A percentile compares a stretch with the other conserved stretches of the same genome.
These are phyloP conservation scores for Agrochola lota DNA, from an alignment of 2,888 invertebrate genomes.

Conservation along the genomic window DNA sequence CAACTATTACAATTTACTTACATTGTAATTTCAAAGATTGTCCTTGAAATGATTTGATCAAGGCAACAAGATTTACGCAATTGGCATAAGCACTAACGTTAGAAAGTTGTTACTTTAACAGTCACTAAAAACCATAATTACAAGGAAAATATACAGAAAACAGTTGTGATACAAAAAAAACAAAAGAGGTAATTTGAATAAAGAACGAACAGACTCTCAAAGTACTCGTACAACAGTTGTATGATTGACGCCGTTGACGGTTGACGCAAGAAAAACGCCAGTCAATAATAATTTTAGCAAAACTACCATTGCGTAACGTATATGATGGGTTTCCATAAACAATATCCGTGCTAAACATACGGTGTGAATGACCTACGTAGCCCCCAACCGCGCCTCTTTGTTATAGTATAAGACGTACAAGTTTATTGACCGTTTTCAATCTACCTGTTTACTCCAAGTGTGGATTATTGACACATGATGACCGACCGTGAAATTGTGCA, in stretches of 20 bases:
- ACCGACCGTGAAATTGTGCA: constrained; percentile 63
- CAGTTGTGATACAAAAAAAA: not conserved
- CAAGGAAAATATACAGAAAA: constrained; percentile 14
- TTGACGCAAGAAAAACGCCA: constrained; percentile 45
- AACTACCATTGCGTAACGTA: constrained; percentile 66
- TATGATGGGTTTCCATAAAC: constrained; percentile 69
- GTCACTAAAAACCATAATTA: not conserved
- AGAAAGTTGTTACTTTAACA: not conserved
- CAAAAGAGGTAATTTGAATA: constrained; percentile 24
- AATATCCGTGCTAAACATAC: constrained; percentile 67
- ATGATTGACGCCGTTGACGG: constrained; percentile 32
- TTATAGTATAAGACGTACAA: constrained; percentile 64
- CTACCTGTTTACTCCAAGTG: constrained; percentile 68
- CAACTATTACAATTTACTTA: not conserved
- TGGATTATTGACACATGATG: constrained; percentile 68
- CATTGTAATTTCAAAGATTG: constrained; percentile 6
- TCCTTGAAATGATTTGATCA: constrained; percentile 6
- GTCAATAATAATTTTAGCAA: constrained; percentile 54
- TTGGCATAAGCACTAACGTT: not conserved
- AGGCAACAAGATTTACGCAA: not conserved
- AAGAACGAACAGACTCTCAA: constrained; percentile 24
- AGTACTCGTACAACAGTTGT: constrained; percentile 30
- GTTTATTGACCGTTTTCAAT: constrained; percentile 69
- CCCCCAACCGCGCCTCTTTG: constrained; percentile 72
- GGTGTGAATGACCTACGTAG: constrained; percentile 67